Conservation (phyloP, 2,113 vertebrate genomes). For the Microtus ochrogaster region DNA sequence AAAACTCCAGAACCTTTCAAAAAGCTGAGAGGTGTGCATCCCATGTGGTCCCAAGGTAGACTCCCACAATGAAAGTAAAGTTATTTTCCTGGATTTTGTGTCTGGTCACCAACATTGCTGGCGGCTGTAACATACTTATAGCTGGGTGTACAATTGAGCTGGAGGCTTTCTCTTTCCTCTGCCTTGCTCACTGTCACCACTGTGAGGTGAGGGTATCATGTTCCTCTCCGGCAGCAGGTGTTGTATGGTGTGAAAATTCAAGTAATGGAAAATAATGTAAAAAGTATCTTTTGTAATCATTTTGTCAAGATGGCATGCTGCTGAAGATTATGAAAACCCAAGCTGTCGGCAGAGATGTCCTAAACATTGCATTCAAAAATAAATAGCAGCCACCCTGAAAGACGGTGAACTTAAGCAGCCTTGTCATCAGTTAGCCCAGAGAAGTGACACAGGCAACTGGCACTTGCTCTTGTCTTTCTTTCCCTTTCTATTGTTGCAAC, state of each 20-base stretch:
- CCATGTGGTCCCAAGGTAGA: background rate
- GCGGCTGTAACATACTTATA: background rate
- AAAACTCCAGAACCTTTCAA: background rate
- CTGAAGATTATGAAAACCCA: constrained; percentile 28
- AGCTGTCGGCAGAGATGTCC: constrained; percentile 46
- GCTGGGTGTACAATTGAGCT: background rate
- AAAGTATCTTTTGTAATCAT: constrained; percentile 55
- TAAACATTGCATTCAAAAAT: constrained; percentile 23
- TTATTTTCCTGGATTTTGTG: background rate
- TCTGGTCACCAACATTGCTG: background rate
- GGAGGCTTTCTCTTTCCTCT: background rate
- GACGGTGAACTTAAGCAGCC: background rate
- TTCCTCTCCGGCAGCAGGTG: constrained; percentile 33
- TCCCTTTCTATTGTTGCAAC: rapidly evolving
- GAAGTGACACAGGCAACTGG: background rate
- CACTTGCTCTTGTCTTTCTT: rapidly evolving
- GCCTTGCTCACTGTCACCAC: background rate
- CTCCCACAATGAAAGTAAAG: background rate
- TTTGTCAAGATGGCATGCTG: constrained; percentile 61
- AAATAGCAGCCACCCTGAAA: constrained; percentile 23
- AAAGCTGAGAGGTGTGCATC: background rate
- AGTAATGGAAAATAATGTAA: constrained; percentile 47
- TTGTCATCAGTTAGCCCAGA: background rate
- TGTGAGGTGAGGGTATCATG: background rate
- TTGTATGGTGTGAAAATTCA: constrained; percentile 57